phyloP scores from a whole-genome alignment of 2,888 invertebrate genomes.

The Argyresthia goedartella region DNA sequence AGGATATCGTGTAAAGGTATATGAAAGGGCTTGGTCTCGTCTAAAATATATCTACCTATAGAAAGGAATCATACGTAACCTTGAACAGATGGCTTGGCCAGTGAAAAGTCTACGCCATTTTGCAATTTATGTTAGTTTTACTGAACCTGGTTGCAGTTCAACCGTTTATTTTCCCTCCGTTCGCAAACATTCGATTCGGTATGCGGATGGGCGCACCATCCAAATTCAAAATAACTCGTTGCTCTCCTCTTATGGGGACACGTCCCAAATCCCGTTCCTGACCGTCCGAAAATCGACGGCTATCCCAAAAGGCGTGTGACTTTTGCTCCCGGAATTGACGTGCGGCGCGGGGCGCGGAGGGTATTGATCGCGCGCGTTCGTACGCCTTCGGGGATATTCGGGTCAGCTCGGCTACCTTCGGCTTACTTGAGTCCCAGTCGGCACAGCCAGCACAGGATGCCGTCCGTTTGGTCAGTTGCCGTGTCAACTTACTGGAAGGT shows the following conservation, averaged over 20 bases:
- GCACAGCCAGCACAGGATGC: constrained; percentile 26
- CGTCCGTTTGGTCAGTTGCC: constrained; percentile 48
- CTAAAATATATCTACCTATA: no score
- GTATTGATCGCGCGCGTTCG: constrained; percentile 61
- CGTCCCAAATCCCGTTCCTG: constrained; percentile 45
- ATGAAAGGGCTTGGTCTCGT: no score
- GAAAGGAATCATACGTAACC: no score
- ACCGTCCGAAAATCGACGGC: constrained; percentile 55
- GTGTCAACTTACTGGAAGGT: constrained; percentile 50
- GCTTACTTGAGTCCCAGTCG: constrained; percentile 37
- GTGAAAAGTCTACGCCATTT: no score
- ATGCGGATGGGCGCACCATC: background rate
- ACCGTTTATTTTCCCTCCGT: no score
- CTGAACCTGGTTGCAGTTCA: background rate
- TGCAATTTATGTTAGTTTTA: background rate
- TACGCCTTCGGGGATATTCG: constrained; percentile 50
- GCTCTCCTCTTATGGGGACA: constrained; percentile 17
- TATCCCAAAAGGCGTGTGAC: constrained; percentile 57
- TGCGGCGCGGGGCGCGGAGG: constrained; percentile 43
- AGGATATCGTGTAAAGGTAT: no score
- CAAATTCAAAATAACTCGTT: constrained; percentile 1
- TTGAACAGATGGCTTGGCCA: no score
- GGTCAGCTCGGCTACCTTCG: constrained; percentile 49
- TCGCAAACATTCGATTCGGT: no score
- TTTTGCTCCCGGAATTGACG: constrained; percentile 65